Conservation (phyloP, 2,113 vertebrate genomes). For the Desmodus rotundus region DNA sequence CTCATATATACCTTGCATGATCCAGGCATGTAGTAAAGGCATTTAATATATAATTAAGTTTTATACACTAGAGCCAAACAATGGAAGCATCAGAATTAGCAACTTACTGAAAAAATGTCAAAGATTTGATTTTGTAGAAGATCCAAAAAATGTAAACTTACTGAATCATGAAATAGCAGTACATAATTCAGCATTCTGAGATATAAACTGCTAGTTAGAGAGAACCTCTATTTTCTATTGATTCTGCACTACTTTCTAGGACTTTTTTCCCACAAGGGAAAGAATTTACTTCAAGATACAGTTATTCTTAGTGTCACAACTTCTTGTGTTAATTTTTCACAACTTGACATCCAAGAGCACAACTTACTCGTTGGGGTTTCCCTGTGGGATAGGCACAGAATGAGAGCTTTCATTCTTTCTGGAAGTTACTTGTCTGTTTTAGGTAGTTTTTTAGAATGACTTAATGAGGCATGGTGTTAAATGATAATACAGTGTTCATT, state of each 20-base stretch:
- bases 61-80: not conserved
- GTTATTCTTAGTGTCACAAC: not conserved
- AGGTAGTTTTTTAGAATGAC: not conserved
- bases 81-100: not conserved
- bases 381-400: not conserved
- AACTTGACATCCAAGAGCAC: not conserved
- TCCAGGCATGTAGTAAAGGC: not conserved
- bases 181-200: not conserved
- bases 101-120: not conserved
- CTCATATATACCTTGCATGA: not conserved
- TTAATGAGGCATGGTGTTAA: not conserved
- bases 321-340: not conserved
- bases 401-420: not conserved
- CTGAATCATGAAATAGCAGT: not conserved
- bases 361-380: not conserved
- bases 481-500: not conserved
- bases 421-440: not conserved
- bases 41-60: not conserved
- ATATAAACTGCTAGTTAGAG: not conserved
- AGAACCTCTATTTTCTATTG: not conserved
- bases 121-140: not conserved
- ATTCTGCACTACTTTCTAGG: not conserved
- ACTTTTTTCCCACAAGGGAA: not conserved
- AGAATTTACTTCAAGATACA: not conserved
- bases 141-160: not conserved